These are phyloP conservation scores for Takifugu bimaculatus DNA, from an alignment of 2,113 vertebrate genomes.

Conservation along the genomic window DNA sequence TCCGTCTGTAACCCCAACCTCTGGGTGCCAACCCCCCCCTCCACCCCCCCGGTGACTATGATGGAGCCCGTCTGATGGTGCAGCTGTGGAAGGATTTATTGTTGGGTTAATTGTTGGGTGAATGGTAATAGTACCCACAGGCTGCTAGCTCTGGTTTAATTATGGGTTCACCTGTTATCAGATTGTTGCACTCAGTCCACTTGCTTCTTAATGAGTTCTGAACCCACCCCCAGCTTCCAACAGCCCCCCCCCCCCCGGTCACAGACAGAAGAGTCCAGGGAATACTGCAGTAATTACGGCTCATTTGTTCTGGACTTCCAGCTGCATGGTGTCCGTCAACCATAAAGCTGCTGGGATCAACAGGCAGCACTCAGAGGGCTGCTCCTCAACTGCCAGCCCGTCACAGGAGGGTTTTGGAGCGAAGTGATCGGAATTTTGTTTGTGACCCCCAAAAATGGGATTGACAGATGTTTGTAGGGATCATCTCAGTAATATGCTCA, in stretches of 20 bases:
- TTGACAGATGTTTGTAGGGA: too few species aligned
- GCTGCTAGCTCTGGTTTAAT: slow-evolving; percentile 47
- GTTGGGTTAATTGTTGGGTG: slow-evolving; percentile 57
- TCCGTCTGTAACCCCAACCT: slow-evolving; percentile 63
- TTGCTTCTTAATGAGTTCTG: slow-evolving; percentile 46
- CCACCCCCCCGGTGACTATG: slow-evolving; percentile 47
- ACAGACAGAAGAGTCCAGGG: slow-evolving; percentile 21
- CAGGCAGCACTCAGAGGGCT: neutral
- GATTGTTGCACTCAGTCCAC: slow-evolving; percentile 51
- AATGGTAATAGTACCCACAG: slow-evolving; percentile 43
- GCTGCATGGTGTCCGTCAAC: slow-evolving; percentile 34
- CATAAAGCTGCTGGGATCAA: slow-evolving; percentile 17
- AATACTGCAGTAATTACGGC: slow-evolving; percentile 34
- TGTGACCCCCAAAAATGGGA: neutral
- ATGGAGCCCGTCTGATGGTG: slow-evolving; percentile 54
- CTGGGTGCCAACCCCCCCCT: slow-evolving; percentile 49
- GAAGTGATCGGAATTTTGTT: neutral
- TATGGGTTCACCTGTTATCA: slow-evolving; percentile 54
- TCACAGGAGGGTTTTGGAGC: neutral
- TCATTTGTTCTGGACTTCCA: slow-evolving; percentile 46
- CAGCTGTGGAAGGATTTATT: slow-evolving; percentile 67
- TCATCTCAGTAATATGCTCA: too few species aligned
- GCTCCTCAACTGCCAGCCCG: slow-evolving; percentile 3
- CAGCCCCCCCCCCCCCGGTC: neutral
- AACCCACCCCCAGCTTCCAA: neutral